phyloP scores from a whole-genome alignment of 2,797 vertebrate genomes.

The Cirrhinus molitorella region DNA sequence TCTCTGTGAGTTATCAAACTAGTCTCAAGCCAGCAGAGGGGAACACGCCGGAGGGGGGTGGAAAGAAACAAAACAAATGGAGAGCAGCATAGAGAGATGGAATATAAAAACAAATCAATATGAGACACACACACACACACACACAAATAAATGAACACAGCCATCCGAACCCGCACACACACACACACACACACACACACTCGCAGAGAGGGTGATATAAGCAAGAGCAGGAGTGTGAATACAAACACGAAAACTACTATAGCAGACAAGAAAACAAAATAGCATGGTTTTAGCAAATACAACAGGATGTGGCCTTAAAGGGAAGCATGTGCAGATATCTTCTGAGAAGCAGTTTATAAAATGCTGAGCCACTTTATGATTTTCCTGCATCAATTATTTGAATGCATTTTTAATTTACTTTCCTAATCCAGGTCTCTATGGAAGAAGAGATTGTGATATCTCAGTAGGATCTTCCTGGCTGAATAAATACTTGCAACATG shows the following conservation, averaged over 20 bases:
- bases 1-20: conserved; percentile 51
- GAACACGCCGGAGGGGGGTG: conserved; percentile 53
- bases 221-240: not conserved
- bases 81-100: conserved; percentile 43
- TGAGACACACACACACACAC: conserved; percentile 32
- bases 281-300: not conserved
- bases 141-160: conserved; percentile 28
- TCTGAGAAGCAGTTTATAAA: not conserved
- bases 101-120: conserved; percentile 53
- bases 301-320: not conserved
- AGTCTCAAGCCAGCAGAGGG: conserved; percentile 62
- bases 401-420: not conserved
- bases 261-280: conserved; percentile 1
- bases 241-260: not conserved
- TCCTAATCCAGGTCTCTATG: not conserved
- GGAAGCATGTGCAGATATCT: not conserved
- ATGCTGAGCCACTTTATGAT: not conserved
- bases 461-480: too few species aligned
- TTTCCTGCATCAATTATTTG: not conserved
- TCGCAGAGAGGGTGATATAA: not conserved
- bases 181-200: not conserved
- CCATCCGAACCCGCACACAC: conserved; percentile 3
- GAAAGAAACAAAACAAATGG: conserved; percentile 55
- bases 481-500: too few species aligned
- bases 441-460: too few species aligned